phyloP scores from a whole-genome alignment of 1,140 invertebrate genomes.

The Drosophila ercepeae region DNA sequence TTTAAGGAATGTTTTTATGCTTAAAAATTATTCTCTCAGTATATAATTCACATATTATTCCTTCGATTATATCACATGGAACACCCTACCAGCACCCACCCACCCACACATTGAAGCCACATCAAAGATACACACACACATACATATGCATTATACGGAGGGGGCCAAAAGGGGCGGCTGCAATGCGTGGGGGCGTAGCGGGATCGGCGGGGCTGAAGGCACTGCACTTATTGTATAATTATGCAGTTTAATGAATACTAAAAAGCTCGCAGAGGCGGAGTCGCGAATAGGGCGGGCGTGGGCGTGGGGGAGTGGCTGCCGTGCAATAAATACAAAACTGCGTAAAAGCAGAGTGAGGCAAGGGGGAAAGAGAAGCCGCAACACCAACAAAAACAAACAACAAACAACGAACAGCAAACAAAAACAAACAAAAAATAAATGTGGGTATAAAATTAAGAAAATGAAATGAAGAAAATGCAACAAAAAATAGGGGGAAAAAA shows the following conservation, averaged over 20 bases:
- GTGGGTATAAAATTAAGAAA: conserved; percentile 79
- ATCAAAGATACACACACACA: conserved; percentile 16
- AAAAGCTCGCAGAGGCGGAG: conserved; percentile 51
- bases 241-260: conserved; percentile 81
- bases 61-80: conserved; percentile 34
- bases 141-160: not conserved
- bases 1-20: too few relatives aligned
- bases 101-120: conserved; percentile 8
- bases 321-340: conserved; percentile 69
- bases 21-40: not conserved
- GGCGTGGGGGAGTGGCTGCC: conserved; percentile 11
- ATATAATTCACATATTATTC: conserved; percentile 14
- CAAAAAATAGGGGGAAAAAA: not conserved
- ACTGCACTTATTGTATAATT: conserved; percentile 81
- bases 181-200: not conserved
- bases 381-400: conserved; percentile 1
- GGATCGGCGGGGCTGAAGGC: conserved; percentile 39
- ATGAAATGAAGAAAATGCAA: conserved; percentile 57
- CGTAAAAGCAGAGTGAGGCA: not conserved
- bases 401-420: conserved; percentile 42
- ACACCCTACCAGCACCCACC: conserved; percentile 27
- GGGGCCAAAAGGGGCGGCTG: not conserved
- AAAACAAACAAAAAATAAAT: conserved; percentile 65
- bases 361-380: conserved; percentile 6
- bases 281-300: not conserved